Conservation (phyloP, 1,140 invertebrate species). For the Drosophila sucinea region DNA sequence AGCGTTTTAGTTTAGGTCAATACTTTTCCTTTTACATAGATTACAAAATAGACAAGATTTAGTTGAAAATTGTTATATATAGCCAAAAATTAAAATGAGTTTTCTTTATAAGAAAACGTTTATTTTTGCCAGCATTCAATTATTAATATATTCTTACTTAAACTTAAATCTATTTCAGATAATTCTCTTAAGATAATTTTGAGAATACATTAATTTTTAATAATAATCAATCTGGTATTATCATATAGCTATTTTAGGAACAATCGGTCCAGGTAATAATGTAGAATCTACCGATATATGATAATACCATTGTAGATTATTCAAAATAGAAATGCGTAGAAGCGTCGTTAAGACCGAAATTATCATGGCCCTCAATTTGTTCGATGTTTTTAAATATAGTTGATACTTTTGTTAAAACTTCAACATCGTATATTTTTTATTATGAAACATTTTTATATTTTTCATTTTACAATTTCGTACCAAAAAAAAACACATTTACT, state of each 20-base stretch:
- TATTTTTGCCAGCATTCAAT: too few species aligned
- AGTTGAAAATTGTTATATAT: too few species aligned
- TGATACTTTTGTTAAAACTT: background rate
- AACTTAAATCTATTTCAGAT: background rate
- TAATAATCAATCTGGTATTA: background rate
- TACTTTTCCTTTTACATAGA: too few species aligned
- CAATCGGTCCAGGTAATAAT: background rate
- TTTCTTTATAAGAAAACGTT: too few species aligned
- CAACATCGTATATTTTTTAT: background rate
- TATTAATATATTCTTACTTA: too few species aligned
- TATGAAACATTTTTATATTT: background rate
- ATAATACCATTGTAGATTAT: background rate
- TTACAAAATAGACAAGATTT: too few species aligned
- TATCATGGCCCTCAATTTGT: conserved; percentile 35
- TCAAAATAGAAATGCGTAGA: background rate
- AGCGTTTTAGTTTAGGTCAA: background rate
- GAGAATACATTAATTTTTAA: background rate
- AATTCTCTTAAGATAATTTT: background rate
- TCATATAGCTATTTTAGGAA: background rate
- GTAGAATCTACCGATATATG: too few species aligned
- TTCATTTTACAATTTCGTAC: conserved; percentile 54
- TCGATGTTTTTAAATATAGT: conserved; percentile 27
- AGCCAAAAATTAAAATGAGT: too few species aligned
- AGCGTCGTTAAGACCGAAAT: background rate
- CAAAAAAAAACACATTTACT: conserved; percentile 48